Evolutionary conservation across 2,113 vertebrate species (phyloP).

Genomic region (Verasper variegatus): DNA sequence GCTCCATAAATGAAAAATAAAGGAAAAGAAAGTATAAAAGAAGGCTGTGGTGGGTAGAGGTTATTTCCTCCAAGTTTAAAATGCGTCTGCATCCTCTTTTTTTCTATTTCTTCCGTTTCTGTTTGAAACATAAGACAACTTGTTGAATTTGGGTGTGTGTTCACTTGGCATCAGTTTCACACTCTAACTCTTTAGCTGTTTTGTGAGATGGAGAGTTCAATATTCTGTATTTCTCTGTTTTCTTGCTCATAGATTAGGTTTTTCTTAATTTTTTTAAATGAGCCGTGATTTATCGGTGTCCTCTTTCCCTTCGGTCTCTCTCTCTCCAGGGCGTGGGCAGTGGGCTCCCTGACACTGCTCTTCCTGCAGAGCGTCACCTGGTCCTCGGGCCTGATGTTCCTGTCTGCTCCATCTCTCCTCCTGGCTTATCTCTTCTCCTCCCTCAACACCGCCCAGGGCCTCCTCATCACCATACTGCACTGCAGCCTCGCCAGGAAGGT

Average conservation of each 20-base stretch:
- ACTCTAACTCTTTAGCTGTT: too few relatives aligned
- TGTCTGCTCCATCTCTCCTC: slow-evolving; percentile 90
- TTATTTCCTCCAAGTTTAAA: slow-evolving; percentile 3
- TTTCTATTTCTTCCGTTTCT: not conserved
- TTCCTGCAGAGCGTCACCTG: slow-evolving; percentile 93
- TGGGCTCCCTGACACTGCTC: slow-evolving; percentile 90
- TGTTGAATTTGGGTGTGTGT: not conserved
- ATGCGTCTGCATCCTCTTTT: not conserved
- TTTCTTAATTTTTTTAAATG: not conserved
- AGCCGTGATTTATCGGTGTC: not conserved
- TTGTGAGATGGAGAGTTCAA: too few relatives aligned
- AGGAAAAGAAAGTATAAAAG: not conserved
- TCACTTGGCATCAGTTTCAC: not conserved
- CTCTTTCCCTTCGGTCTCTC: not conserved
- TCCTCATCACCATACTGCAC: slow-evolving; percentile 94
- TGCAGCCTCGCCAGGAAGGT: slow-evolving; percentile 95
- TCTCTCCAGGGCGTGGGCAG: slow-evolving; percentile 88
- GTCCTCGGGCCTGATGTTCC: slow-evolving; percentile 93
- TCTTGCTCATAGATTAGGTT: too few relatives aligned
- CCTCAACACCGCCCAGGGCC: slow-evolving; percentile 92
- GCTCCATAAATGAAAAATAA: slow-evolving; percentile 26
- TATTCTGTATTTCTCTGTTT: too few relatives aligned
- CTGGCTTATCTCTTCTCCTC: slow-evolving; percentile 96
- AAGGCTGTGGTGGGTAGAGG: not conserved
- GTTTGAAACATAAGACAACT: not conserved